Evolutionary conservation across 2,113 vertebrate genomes (phyloP).

Genomic region (Callipepla squamata): DNA sequence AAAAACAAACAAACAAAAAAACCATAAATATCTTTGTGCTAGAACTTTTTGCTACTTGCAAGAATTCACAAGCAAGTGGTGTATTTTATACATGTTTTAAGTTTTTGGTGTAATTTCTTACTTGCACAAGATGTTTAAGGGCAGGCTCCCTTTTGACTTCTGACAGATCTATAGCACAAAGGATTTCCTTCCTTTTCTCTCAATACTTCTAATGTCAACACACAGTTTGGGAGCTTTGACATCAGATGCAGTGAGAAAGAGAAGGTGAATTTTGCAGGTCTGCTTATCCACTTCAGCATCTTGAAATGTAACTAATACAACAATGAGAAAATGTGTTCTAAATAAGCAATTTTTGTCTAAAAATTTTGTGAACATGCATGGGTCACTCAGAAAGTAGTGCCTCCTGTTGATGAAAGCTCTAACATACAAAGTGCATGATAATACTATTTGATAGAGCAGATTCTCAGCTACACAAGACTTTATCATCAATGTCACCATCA

Average conservation of each 20-base stretch:
- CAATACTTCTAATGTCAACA: neutral
- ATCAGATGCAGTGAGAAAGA: neutral
- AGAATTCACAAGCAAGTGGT: neutral
- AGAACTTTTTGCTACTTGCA: neutral
- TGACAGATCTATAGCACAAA: neutral
- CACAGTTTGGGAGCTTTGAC: neutral
- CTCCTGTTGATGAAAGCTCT: neutral
- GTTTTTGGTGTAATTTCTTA: neutral
- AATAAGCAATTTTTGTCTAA: neutral
- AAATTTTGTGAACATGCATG: neutral
- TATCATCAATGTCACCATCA: neutral
- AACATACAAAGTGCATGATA: neutral
- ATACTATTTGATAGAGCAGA: neutral
- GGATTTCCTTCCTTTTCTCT: neutral
- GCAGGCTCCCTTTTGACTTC: neutral
- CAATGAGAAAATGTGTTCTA: neutral
- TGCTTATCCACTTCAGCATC: neutral
- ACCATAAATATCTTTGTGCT: neutral
- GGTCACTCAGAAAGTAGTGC: neutral
- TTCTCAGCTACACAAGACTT: neutral
- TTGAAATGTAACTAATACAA: neutral
- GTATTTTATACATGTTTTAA: neutral
- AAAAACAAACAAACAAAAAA: neutral
- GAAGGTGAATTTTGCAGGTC: neutral
- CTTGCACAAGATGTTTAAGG: neutral